Evolutionary conservation across 2,888 invertebrate genomes (phyloP).

Genomic region (Amphipoea oculea): DNA sequence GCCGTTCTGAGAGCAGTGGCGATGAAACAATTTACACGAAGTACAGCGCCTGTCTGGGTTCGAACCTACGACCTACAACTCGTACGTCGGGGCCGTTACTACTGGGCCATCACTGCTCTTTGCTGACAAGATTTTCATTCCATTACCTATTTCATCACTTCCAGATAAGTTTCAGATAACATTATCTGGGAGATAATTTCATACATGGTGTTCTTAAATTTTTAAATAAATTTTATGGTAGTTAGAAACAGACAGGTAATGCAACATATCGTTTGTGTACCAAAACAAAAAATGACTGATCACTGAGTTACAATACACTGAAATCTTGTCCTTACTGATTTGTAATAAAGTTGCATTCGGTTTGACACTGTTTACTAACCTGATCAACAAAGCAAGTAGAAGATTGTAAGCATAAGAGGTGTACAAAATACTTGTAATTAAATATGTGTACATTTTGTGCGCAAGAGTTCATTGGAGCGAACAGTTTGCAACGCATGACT

Average conservation of each 20-base stretch:
- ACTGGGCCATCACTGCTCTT: background rate
- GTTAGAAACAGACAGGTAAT: background rate
- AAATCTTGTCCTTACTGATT: slow-evolving; percentile 62
- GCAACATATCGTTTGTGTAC: slow-evolving; percentile 29
- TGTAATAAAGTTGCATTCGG: slow-evolving; percentile 53
- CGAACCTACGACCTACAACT: no score
- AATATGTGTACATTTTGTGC: slow-evolving; percentile 29
- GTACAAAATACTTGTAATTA: slow-evolving; percentile 5
- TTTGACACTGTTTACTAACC: slow-evolving; percentile 56
- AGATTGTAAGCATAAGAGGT: background rate
- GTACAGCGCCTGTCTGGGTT: no score
- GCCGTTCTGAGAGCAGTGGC: background rate
- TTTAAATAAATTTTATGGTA: background rate
- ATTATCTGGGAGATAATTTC: background rate
- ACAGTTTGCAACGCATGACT: slow-evolving; percentile 3
- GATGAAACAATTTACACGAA: background rate
- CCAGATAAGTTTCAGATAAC: background rate
- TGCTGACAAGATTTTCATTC: background rate
- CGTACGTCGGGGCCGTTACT: no score
- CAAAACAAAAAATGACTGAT: slow-evolving; percentile 41
- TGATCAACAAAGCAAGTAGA: background rate
- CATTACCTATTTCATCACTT: background rate
- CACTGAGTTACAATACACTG: slow-evolving; percentile 60
- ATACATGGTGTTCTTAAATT: background rate
- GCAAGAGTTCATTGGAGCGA: slow-evolving; percentile 13